A percentile compares a stretch with the other conserved stretches of the same genome.
Conservation (phyloP, 2,888 invertebrate species). For the Leptarthrus brevirostris region DNA sequence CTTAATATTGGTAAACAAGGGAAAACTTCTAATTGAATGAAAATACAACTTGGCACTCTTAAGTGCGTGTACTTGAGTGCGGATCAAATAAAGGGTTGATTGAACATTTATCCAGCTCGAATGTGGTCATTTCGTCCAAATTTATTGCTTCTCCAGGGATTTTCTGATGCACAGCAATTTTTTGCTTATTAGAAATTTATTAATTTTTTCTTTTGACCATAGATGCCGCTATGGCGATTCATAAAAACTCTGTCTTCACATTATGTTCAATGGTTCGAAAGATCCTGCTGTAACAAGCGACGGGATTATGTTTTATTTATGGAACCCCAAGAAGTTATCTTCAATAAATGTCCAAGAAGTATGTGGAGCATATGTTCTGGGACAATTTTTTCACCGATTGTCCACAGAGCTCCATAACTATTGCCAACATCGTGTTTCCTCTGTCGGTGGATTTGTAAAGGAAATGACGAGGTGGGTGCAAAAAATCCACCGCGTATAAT, state of each 20-base stretch:
- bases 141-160: conserved; percentile 37
- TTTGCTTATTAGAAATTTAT: conserved; percentile 49
- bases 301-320: conserved; percentile 68
- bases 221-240: conserved; percentile 24
- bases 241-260: conserved; percentile 28
- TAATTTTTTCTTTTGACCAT: conserved; percentile 41
- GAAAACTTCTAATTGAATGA: neutral
- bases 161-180: conserved; percentile 34
- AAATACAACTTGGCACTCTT: neutral
- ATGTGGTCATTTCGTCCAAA: conserved; percentile 37
- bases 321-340: conserved; percentile 67
- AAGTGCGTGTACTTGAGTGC: neutral
- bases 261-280: conserved; percentile 43
- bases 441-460: conserved; percentile 56
- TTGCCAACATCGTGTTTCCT: conserved; percentile 56
- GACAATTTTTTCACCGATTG: conserved; percentile 61
- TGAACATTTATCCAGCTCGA: conserved; percentile 11
- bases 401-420: conserved; percentile 15
- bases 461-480: conserved; percentile 59
- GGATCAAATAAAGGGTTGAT: conserved; percentile 42
- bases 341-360: conserved; percentile 68
- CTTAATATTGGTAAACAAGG: neutral
- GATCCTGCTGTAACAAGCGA: conserved; percentile 52
- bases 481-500: conserved; percentile 58
- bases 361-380: conserved; percentile 68